Conservation (phyloP, 2,797 vertebrate genomes). For the Mormyrus hasselquistii region DNA sequence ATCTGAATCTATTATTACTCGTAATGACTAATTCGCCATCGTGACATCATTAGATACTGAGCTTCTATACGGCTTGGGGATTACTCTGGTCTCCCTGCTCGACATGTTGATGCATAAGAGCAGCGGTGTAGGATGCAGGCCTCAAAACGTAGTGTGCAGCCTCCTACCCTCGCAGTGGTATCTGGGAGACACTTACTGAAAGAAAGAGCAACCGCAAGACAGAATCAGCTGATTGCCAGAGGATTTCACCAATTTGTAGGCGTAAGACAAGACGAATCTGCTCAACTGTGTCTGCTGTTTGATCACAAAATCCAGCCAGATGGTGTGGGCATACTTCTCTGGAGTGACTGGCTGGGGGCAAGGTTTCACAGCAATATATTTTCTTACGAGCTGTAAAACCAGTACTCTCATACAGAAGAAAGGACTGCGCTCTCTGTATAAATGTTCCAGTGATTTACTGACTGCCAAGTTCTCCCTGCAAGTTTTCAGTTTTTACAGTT, state of each 20-base stretch:
- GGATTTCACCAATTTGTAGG: constrained; percentile 1
- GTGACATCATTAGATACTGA: not conserved
- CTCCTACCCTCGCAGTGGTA: not conserved
- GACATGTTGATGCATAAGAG: not conserved
- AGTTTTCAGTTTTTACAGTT: not conserved
- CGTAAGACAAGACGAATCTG: not conserved
- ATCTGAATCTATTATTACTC: not conserved
- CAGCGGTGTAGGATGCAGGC: not conserved
- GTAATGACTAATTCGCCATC: not conserved
- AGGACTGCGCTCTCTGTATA: not conserved
- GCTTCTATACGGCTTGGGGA: not conserved
- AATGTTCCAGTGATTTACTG: not conserved
- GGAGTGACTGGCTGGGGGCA: not conserved
- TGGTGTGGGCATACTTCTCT: not conserved
- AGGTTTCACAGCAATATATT: not conserved
- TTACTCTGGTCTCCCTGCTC: not conserved
- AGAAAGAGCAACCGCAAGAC: not conserved
- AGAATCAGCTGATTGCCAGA: not conserved
- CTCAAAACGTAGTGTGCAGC: not conserved
- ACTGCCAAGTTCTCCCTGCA: not conserved
- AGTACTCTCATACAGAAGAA: not conserved
- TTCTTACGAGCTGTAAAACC: not conserved
- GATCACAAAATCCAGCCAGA: not conserved
- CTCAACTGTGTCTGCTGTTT: not conserved
- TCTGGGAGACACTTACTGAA: not conserved